These are phyloP conservation scores for Sphaeramia orbicularis DNA, from an alignment of 2,797 vertebrate genomes.

Conservation along the genomic window DNA sequence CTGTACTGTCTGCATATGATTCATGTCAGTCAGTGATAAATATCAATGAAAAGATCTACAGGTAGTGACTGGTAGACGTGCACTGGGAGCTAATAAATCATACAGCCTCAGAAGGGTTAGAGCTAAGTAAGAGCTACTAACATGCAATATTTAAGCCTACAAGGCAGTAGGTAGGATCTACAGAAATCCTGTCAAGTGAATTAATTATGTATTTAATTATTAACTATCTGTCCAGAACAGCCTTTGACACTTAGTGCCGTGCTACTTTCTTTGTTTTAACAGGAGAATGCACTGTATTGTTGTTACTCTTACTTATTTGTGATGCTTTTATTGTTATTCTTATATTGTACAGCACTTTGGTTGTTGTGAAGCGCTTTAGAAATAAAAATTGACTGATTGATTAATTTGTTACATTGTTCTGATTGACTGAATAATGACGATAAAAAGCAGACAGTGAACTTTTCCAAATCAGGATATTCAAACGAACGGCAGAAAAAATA, in stretches of 20 bases:
- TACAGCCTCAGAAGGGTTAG: slow-evolving; percentile 15
- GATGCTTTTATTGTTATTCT: no score
- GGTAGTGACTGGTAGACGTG: slow-evolving; percentile 1
- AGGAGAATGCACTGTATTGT: no score
- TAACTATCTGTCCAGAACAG: no score
- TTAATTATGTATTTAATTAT: slow-evolving; percentile 1
- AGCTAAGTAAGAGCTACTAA: slow-evolving; percentile 28
- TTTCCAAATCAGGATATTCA: no score
- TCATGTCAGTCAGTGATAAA: neutral
- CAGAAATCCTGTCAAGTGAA: slow-evolving; percentile 26
- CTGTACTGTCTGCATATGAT: neutral
- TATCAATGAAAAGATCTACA: slow-evolving; percentile 9
- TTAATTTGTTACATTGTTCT: slow-evolving; percentile 8
- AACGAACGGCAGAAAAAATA: no score
- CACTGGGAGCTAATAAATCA: slow-evolving; percentile 28
- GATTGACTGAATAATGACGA: slow-evolving; percentile 2
- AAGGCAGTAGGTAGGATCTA: slow-evolving; percentile 15
- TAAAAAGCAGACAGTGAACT: neutral
- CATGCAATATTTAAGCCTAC: slow-evolving; percentile 13
- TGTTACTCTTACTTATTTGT: no score
- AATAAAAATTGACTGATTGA: no score
- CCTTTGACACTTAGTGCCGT: no score
- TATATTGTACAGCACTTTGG: no score
- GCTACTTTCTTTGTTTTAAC: no score
- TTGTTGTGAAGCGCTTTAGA: no score